Evolutionary conservation across 2,888 invertebrate species (phyloP), one percentile per base, ranked within the genome.

Genomic region (Agrenia bidenticulata): DNA sequence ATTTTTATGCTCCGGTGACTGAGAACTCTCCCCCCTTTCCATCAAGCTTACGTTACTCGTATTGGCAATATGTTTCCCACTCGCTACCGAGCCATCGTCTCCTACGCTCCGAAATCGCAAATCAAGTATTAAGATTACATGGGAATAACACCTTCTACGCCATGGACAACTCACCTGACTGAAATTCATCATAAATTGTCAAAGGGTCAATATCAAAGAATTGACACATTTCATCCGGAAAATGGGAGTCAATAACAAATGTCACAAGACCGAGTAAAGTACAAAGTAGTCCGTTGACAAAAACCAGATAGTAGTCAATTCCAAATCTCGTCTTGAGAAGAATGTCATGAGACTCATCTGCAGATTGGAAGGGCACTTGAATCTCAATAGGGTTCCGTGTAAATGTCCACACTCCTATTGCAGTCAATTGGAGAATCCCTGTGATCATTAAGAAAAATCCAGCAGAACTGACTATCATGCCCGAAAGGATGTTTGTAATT

Each of bases 171-270:
- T 79, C 79, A 84, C 83, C 79, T 37, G 81, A 73, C 70, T 82
- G 79, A 51, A 78, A 79, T 77, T 84, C 83, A 64, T 84, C 83
- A 60, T 82, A 82, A 72, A 81, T 81, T 42, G 80, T 79, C 9
- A 84, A 77, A 2, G 83, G 83, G 77, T 84, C 83, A 17, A 83
- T 78, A 0, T 82, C 83, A 74, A 85, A 83, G 74, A 83, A 83
- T 13, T 78, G 76, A 50, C 82, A 80, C 11, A 83, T 77, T 42
- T 78, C 77, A 55, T 82, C 81, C 15, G 82, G 82, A 67, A 77
- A 81, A 24, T 80, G 76, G 4, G 80, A 77, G 73, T 85, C 83
- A 74, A 83, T 74, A 41, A 83, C 70, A 27, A 80, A 73, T 13
- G 84, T 79, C 1, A 81, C 67, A 1, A 79, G 60, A 1, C 83